Evolutionary conservation across 2,797 vertebrate genomes (phyloP).

Genomic region (Sebastes vulpes): DNA sequence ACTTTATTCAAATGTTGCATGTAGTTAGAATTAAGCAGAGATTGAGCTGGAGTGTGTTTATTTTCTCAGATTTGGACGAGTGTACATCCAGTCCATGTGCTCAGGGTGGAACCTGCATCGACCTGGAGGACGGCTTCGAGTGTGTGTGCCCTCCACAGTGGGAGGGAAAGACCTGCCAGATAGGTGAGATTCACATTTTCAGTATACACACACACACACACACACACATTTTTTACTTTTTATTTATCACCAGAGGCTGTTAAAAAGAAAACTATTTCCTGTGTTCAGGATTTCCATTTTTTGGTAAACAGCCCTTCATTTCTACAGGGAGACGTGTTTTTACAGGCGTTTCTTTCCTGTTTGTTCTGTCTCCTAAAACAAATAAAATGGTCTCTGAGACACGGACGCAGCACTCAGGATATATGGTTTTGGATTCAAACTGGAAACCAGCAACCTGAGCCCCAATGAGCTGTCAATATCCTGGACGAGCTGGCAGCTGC

Average conservation of each 20-base stretch:
- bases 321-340: neutral
- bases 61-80: slow-evolving; percentile 89
- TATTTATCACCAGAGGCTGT: neutral
- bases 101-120: slow-evolving; percentile 92
- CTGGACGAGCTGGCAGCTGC: slow-evolving; percentile 55
- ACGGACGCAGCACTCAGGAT: neutral
- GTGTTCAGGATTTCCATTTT: neutral
- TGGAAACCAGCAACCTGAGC: slow-evolving; percentile 46
- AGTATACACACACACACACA: neutral
- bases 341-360: neutral
- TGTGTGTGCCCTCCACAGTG: slow-evolving; percentile 95
- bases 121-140: slow-evolving; percentile 92
- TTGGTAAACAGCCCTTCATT: neutral
- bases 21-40: neutral
- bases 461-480: slow-evolving; percentile 48
- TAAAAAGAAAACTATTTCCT: neutral
- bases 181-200: slow-evolving; percentile 85
- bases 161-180: slow-evolving; percentile 94
- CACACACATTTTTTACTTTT: neutral
- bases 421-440: slow-evolving; percentile 35
- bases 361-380: slow-evolving; percentile 7
- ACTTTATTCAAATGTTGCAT: neutral
- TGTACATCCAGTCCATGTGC: slow-evolving; percentile 93
- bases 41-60: neutral
- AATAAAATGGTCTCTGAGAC: slow-evolving; percentile 3